phyloP scores from a whole-genome alignment of 2,888 invertebrate genomes.

The Buathra laborator region DNA sequence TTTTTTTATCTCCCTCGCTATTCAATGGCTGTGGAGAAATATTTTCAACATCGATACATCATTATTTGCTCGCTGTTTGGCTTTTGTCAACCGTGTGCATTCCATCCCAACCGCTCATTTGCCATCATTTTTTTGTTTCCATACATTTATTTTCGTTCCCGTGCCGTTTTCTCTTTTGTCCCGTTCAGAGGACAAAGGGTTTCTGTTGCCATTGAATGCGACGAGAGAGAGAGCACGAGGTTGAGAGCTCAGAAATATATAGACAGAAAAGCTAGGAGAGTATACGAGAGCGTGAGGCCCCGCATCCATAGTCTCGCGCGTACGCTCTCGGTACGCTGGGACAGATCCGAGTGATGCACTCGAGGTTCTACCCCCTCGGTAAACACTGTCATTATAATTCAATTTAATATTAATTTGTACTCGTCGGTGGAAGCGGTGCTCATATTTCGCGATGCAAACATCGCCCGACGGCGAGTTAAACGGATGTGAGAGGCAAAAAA shows the following conservation, averaged over 20 bases:
- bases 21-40: background rate
- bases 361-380: slow-evolving; percentile 71
- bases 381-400: slow-evolving; percentile 81
- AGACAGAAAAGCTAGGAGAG: slow-evolving; percentile 54
- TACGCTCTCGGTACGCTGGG: slow-evolving; percentile 37
- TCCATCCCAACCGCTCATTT: slow-evolving; percentile 28
- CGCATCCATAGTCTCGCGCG: slow-evolving; percentile 36
- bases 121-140: slow-evolving; percentile 11
- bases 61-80: slow-evolving; percentile 18
- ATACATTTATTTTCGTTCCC: slow-evolving; percentile 16
- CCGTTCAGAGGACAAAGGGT: slow-evolving; percentile 61
- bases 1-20: background rate
- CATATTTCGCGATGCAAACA: slow-evolving; percentile 64
- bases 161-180: slow-evolving; percentile 32
- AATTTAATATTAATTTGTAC: slow-evolving; percentile 80
- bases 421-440: slow-evolving; percentile 74
- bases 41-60: slow-evolving; percentile 39
- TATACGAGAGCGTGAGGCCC: slow-evolving; percentile 52
- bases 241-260: slow-evolving; percentile 55
- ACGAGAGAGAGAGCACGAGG: slow-evolving; percentile 65
- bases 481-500: slow-evolving; percentile 1
- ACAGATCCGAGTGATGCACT: slow-evolving; percentile 64
- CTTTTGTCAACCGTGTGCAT: slow-evolving; percentile 23
- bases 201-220: slow-evolving; percentile 71
- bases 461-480: slow-evolving; percentile 2